phyloP scores from a whole-genome alignment of 37 sponge, comb jelly and placozoan genomes.

The Halisarca cf. caerulea region DNA sequence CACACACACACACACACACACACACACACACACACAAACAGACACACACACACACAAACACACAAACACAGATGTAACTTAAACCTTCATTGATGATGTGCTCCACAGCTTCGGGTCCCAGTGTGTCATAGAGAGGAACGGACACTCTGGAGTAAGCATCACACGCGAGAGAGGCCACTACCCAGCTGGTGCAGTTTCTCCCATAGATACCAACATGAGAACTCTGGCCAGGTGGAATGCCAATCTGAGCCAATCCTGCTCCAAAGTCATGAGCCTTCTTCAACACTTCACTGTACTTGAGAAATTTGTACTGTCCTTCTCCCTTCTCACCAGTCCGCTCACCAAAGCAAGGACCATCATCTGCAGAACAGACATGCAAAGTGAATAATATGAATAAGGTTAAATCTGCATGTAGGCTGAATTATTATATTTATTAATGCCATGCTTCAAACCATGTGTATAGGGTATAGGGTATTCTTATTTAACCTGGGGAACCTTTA shows the following conservation, averaged over 20 bases:
- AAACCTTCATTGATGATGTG: constrained; percentile 89
- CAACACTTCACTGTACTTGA: constrained; percentile 69
- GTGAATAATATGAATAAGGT: too few relatives aligned
- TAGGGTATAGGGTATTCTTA: too few relatives aligned
- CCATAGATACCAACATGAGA: constrained; percentile 83
- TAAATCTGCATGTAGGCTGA: too few relatives aligned
- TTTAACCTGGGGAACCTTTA: too few relatives aligned
- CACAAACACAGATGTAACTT: not conserved
- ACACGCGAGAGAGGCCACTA: constrained; percentile 77
- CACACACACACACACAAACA: too few relatives aligned
- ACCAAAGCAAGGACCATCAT: constrained; percentile 79
- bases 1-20: not conserved
- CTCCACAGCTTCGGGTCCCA: constrained; percentile 84
- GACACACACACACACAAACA: too few relatives aligned
- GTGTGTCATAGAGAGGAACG: constrained; percentile 98
- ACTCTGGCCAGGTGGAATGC: constrained; percentile 72
- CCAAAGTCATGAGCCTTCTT: constrained; percentile 79
- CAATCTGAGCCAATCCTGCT: constrained; percentile 66
- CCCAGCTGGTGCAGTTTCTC: constrained; percentile 80
- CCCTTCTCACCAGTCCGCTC: constrained; percentile 43
- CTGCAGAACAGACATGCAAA: constrained; percentile 24
- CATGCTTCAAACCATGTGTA: too few relatives aligned
- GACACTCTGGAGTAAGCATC: constrained; percentile 78
- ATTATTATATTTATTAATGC: too few relatives aligned
- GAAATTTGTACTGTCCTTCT: constrained; percentile 63